Conservation (phyloP, 2,888 invertebrate genomes). For the Psylliodes chrysocephalus region DNA sequence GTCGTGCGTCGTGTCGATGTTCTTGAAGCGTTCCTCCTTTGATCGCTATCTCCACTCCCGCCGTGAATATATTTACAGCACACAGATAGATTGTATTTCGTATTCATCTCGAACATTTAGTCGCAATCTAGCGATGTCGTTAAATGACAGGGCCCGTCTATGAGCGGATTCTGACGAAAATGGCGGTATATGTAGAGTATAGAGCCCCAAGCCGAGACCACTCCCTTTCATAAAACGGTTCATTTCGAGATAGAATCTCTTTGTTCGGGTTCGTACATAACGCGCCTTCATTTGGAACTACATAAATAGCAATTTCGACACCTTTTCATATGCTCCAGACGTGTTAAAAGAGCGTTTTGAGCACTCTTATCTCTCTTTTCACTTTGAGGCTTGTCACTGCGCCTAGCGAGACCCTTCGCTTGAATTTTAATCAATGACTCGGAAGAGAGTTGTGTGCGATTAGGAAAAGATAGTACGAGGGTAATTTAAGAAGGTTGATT, state of each 20-base stretch:
- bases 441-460: constrained; percentile 1
- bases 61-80: constrained; percentile 16
- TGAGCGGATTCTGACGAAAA: constrained; percentile 47
- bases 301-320: constrained; percentile 58
- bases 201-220: constrained; percentile 35
- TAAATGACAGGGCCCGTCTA: constrained; percentile 46
- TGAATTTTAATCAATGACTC: constrained; percentile 19
- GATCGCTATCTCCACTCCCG: constrained; percentile 11
- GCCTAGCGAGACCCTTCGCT: background rate
- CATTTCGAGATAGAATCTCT: constrained; percentile 55
- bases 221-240: constrained; percentile 50
- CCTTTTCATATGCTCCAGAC: constrained; percentile 52
- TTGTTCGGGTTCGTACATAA: constrained; percentile 51
- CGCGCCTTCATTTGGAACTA: constrained; percentile 54
- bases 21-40: constrained; percentile 1
- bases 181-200: constrained; percentile 1
- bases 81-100: constrained; percentile 39
- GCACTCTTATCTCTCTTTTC: constrained; percentile 39
- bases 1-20: background rate
- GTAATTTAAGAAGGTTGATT: too few species aligned
- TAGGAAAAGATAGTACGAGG: too few species aligned
- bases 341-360: constrained; percentile 38
- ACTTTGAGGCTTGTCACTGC: constrained; percentile 20
- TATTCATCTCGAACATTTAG: constrained; percentile 44
- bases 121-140: constrained; percentile 28